Evolutionary conservation across 2,888 invertebrate genomes (phyloP).

Genomic region (Dendrolimus houi): DNA sequence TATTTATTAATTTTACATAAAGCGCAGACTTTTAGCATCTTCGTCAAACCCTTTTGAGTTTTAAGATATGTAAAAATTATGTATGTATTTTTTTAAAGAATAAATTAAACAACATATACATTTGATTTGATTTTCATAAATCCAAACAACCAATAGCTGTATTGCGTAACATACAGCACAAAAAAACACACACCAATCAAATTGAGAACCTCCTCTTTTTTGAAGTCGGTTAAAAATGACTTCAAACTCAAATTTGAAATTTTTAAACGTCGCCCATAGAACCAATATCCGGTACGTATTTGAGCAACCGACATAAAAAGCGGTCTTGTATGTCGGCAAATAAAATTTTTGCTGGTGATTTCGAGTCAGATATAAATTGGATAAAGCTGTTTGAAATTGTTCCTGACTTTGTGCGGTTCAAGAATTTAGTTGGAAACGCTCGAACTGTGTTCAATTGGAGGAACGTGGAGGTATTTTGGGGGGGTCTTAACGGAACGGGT

Average conservation of each 20-base stretch:
- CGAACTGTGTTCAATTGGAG: not conserved
- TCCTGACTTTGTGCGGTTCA: not conserved
- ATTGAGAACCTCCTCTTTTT: no score
- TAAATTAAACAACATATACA: no score
- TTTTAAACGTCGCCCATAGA: not conserved
- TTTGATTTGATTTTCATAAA: no score
- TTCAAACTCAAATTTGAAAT: not conserved
- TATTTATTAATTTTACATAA: no score
- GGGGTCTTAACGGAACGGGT: not conserved
- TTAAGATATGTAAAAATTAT: no score
- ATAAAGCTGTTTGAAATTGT: conserved; percentile 48
- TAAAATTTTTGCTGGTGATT: conserved; percentile 15
- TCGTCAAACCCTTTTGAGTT: no score
- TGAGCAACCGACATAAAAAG: not conserved
- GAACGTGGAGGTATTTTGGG: not conserved
- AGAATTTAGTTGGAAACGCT: not conserved
- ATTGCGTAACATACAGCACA: no score
- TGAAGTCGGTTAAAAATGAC: no score
- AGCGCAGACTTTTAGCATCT: no score
- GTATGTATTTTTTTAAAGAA: no score
- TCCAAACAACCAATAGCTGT: no score
- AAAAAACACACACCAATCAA: no score
- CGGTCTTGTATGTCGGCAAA: not conserved
- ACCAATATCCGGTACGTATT: not conserved
- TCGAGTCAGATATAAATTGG: conserved; percentile 38